Conservation (phyloP, 2,797 vertebrate genomes). For the Megaceryle alcyon region DNA sequence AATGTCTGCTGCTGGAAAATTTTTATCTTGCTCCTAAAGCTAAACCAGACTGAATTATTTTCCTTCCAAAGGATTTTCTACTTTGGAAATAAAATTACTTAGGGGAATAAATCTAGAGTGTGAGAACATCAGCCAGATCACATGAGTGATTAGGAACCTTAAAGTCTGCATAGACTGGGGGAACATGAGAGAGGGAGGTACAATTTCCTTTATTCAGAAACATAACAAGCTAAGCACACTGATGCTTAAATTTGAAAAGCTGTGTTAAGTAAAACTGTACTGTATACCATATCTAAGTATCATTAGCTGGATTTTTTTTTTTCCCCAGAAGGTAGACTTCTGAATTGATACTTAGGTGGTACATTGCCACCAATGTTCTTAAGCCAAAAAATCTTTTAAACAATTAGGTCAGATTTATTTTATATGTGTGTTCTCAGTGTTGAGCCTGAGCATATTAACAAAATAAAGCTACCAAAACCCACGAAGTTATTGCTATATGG, state of each 20-base stretch:
- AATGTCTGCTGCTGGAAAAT: background rate
- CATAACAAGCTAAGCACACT: background rate
- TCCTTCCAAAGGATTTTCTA: background rate
- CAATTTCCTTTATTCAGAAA: background rate
- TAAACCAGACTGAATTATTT: background rate
- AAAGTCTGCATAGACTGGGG: background rate
- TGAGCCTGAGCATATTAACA: background rate
- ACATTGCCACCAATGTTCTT: background rate
- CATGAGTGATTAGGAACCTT: background rate
- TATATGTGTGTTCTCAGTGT: background rate
- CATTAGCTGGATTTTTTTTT: background rate
- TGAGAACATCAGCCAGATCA: background rate
- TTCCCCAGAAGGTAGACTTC: background rate
- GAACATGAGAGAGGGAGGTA: background rate
- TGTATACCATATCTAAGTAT: background rate
- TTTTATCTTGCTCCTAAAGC: background rate
- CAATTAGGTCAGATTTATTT: background rate
- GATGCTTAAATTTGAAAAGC: background rate
- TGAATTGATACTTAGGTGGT: background rate
- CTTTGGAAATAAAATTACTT: background rate
- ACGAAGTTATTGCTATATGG: background rate
- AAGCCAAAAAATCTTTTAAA: background rate
- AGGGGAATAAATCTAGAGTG: background rate
- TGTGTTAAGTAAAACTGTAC: background rate
- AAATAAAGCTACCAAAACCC: background rate